Base-by-base conservation (phyloP, 2,113 vertebrate genomes). In the Anolis carolinensis region DNA sequence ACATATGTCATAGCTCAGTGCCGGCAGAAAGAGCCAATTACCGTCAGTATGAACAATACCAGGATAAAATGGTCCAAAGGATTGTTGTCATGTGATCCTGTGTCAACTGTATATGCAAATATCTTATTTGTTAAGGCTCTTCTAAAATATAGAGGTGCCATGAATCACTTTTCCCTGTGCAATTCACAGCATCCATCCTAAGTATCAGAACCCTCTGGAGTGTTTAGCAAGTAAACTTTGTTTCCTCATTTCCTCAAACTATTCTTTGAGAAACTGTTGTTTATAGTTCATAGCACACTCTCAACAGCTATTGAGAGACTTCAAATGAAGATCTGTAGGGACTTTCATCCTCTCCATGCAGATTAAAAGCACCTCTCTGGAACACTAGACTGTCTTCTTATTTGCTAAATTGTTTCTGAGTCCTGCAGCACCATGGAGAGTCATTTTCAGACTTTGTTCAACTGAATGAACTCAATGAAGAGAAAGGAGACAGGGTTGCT, bases 381-480 rank as follows among this genome's bases (percentile, higher is more conserved):
- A 85, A 75, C 2, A 81, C 25, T 86, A 67, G 62, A 9, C n/a
- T 11, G 78, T 25, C 82, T 92, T 62, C 36, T 87, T 84, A 77
- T n/a, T 80, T 30, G 70, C 86, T 84, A 80, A 90, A 10, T 65
- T 36, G 89, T 68, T 10, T 76, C 16, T 73, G 52, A 62, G 83
- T 88, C 79, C 76, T 71, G 83, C 9, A 86, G 23, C 20, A 86
- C 75, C 3, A 84, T 55, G 21, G 6, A 82, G 14, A 55, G 81
- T 88, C 25, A 39, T 79, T 59, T 11, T 59, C 82, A 84, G 79
- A 25, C 79, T 87, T 78, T 48, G 52, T 87, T 88, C 9, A 50
- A 84, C 62, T 79, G 73, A 88, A 87, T 72, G 82, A 65, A 65
- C 83, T 4, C 6, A 48, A 90, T 90, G 85, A 80, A 23, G 76